Evolutionary conservation across 2,797 vertebrate genomes (phyloP).

Genomic region (Babyrousa celebensis): DNA sequence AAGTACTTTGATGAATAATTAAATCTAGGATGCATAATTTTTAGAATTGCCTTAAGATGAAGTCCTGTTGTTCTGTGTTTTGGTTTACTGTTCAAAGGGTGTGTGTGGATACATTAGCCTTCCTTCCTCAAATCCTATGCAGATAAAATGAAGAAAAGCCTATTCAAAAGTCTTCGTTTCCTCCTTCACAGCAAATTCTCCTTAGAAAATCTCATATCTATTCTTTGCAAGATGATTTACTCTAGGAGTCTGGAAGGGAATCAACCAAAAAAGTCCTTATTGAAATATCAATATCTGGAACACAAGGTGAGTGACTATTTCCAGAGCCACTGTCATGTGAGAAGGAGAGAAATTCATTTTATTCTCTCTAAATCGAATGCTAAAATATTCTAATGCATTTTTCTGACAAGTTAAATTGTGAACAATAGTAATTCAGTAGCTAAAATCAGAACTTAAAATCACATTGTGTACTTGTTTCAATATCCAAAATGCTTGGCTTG

Average conservation of each 20-base stretch:
- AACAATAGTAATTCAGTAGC: background rate
- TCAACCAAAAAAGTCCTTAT: background rate
- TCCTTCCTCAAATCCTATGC: background rate
- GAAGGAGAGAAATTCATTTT: background rate
- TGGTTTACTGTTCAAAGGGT: background rate
- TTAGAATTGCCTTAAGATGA: background rate
- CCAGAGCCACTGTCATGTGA: background rate
- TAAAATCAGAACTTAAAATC: background rate
- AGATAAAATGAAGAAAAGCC: background rate
- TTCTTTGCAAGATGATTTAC: background rate
- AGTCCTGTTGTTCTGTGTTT: background rate
- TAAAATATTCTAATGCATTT: background rate
- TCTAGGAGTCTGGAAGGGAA: background rate
- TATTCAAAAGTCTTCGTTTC: background rate
- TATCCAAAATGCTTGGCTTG: background rate
- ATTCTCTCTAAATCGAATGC: background rate
- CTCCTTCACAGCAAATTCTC: background rate
- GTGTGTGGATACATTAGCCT: background rate
- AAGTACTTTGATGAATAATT: slow-evolving; percentile 65
- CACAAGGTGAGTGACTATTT: background rate
- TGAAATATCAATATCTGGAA: slow-evolving; percentile 12
- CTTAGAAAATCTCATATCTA: background rate
- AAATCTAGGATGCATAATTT: background rate
- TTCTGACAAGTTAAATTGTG: slow-evolving; percentile 30
- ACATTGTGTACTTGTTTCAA: slow-evolving; percentile 16